Percentiles rank a stretch among this genome's conserved stretches.
phyloP scores from a whole-genome alignment of 2,888 invertebrate genomes.

The Patella pellucida region DNA sequence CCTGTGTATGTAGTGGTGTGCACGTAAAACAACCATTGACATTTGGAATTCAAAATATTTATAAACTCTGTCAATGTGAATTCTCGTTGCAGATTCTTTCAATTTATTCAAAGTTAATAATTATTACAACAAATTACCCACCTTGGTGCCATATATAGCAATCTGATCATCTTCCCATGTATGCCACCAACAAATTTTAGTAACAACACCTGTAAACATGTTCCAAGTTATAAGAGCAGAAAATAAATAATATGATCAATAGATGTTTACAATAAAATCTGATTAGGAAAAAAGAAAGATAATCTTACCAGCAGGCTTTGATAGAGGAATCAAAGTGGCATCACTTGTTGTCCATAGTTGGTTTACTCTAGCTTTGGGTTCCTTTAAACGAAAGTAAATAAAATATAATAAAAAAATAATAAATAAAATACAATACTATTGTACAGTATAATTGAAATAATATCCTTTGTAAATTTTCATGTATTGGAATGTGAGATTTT shows the following conservation, averaged over 20 bases:
- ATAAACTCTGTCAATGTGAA: too few relatives aligned
- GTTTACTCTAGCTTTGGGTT: conserved; percentile 74
- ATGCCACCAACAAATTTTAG: conserved; percentile 83
- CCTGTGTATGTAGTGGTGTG: too few relatives aligned
- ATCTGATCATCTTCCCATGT: conserved; percentile 78
- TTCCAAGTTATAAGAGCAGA: conserved; percentile 1
- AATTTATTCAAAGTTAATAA: neutral
- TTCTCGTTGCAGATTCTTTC: too few relatives aligned
- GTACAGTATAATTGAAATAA: neutral
- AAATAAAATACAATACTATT: neutral
- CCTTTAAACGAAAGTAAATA: conserved; percentile 55
- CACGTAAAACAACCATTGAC: too few relatives aligned
- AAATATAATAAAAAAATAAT: conserved; percentile 3
- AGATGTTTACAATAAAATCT: neutral
- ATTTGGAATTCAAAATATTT: too few relatives aligned
- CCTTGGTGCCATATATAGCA: conserved; percentile 68
- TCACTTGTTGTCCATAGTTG: conserved; percentile 77
- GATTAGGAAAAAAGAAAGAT: neutral
- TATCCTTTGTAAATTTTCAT: too few relatives aligned
- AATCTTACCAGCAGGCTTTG: conserved; percentile 40
- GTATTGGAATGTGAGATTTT: too few relatives aligned
- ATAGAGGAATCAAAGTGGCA: conserved; percentile 71
- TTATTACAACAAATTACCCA: conserved; percentile 28
- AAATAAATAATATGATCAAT: neutral
- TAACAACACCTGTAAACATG: conserved; percentile 70